Percentiles rank a stretch among this genome's conserved stretches.
phyloP scores from a whole-genome alignment of 2,888 invertebrate genomes.

The Hofmannophila pseudospretella region DNA sequence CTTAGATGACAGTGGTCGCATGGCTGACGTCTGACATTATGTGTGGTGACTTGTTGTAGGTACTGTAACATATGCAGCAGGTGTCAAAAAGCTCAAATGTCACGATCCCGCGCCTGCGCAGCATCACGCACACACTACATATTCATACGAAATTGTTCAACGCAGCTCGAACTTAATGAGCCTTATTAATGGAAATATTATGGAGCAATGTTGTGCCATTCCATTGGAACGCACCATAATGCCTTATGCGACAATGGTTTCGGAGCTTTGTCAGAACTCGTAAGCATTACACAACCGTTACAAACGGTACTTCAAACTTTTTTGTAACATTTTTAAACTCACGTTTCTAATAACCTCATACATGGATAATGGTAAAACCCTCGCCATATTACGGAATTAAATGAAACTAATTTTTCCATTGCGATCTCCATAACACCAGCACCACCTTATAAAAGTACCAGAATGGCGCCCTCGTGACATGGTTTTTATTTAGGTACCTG shows the following conservation, averaged over 20 bases:
- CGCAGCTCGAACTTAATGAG: constrained; percentile 7
- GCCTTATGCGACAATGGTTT: constrained; percentile 18
- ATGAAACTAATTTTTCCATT: too few species aligned
- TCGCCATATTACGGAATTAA: too few species aligned
- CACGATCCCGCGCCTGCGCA: constrained; percentile 13
- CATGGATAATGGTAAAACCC: too few species aligned
- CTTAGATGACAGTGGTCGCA: too few species aligned
- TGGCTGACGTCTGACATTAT: too few species aligned
- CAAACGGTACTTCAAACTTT: constrained; percentile 10
- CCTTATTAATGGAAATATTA: constrained; percentile 21
- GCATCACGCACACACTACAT: constrained; percentile 12
- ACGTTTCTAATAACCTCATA: too few species aligned
- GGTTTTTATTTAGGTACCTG: too few species aligned
- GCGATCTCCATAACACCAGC: too few species aligned
- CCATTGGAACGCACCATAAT: constrained; percentile 14
- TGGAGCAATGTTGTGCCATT: constrained; percentile 23
- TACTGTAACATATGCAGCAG: constrained; percentile 11
- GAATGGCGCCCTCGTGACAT: too few species aligned
- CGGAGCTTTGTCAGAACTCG: constrained; percentile 14
- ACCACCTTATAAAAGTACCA: too few species aligned
- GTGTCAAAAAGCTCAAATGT: constrained; percentile 20
- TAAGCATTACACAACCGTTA: constrained; percentile 15
- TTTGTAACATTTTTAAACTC: neutral
- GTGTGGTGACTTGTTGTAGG: too few species aligned
- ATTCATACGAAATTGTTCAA: constrained; percentile 18